Base-by-base conservation (phyloP, 2,888 invertebrate genomes). In the Andrena dorsata region DNA sequence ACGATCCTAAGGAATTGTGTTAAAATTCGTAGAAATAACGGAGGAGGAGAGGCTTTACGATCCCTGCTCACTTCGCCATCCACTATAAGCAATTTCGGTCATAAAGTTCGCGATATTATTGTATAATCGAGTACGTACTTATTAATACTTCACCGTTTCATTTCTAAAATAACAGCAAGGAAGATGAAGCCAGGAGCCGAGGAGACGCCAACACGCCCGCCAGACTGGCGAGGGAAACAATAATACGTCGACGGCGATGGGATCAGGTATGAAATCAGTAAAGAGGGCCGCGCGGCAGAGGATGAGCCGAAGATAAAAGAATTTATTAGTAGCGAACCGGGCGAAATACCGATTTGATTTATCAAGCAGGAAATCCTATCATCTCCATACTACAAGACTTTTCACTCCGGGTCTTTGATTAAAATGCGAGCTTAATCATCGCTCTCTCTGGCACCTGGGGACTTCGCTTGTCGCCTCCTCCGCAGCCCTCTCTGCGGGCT, bases 381-480 rank as follows among this genome's bases (percentile, higher is more conserved):
- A 90, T 89, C 90, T 87, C 86, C 87, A 83, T 84, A 89, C 90
- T 90, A 93, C 93, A 93, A 93, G 92, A 93, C 92, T 93, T 93
- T 93, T 93, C 93, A 93, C 93, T 93, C 88, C 86, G 88, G 88
- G 90, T 88, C 90, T 93, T 93, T 93, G 93, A 93, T 93, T 93
- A 93, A 93, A 93, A 93, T 93, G 93, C 91, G 91, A 88, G 93
- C 92, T 93, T 93, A 93, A 93, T 93, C 93, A 93, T 93, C 91
- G 89, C 90, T 90, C 90, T 88, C 86, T 83, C 79, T 76, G 90
- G 89, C 92, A 93, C 92, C 93, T 92, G 92, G 92, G 93, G 92
- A 92, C 90, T 90, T 88, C 84, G 85, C 88, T 88, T 86, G 86
- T 86, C 87, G 86, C 84, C 82, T 85, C 65, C 81, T 72, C 71